A percentile compares a stretch with the other conserved stretches of the same genome.
phyloP scores from a whole-genome alignment of 2,113 vertebrate species.

The Felis catus region DNA sequence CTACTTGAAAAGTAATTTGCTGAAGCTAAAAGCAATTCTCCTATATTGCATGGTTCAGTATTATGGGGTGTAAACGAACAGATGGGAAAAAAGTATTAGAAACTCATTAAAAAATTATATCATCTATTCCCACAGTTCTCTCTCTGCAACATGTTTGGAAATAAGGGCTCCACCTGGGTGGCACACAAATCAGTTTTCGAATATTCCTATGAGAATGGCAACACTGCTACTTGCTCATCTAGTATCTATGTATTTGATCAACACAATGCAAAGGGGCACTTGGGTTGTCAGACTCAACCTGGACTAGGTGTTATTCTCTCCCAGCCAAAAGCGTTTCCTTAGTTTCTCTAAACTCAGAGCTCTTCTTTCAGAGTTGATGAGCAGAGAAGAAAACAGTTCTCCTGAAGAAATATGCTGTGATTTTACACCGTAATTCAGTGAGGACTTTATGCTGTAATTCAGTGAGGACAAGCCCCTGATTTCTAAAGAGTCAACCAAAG shows the following conservation, averaged over 20 bases:
- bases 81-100: not conserved
- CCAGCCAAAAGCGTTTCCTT: not conserved
- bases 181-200: not conserved
- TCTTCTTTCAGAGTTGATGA: not conserved
- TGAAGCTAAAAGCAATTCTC: not conserved
- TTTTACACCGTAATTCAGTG: not conserved
- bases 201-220: not conserved
- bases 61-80: not conserved
- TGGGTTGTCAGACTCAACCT: not conserved
- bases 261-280: not conserved
- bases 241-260: not conserved
- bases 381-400: not conserved
- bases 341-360: not conserved
- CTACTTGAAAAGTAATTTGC: not conserved
- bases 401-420: not conserved
- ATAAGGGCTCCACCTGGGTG: not conserved
- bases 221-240: not conserved
- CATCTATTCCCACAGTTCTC: not conserved
- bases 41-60: not conserved
- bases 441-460: not conserved
- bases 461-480: not conserved
- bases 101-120: not conserved
- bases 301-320: not conserved
- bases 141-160: not conserved
- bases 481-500: not conserved